These are phyloP conservation scores for Lates japonicus DNA, from an alignment of 2,797 vertebrate species.

Conservation along the genomic window DNA sequence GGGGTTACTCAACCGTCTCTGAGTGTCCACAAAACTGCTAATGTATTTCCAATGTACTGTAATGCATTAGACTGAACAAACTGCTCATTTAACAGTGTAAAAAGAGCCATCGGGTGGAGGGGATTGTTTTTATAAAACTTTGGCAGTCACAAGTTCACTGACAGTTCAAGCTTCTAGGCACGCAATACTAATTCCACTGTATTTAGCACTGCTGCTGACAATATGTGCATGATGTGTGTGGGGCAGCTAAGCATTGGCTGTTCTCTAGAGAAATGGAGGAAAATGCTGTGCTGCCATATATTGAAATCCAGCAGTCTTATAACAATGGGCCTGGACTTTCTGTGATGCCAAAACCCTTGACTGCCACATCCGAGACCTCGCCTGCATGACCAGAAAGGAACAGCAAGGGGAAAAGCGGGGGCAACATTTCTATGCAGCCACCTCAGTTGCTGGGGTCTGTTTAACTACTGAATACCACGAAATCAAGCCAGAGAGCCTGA, in stretches of 20 bases:
- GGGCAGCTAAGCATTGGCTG: slow-evolving; percentile 32
- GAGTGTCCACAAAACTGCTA: background rate
- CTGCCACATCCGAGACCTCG: slow-evolving; percentile 11
- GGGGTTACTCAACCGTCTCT: background rate
- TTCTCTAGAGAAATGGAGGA: slow-evolving; percentile 37
- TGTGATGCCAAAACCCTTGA: slow-evolving; percentile 44
- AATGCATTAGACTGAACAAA: background rate
- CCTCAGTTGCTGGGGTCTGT: slow-evolving; percentile 14
- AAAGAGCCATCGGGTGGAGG: background rate
- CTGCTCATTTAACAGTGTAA: background rate
- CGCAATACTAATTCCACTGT: slow-evolving; percentile 59
- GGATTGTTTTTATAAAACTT: slow-evolving; percentile 30
- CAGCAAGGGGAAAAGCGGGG: background rate
- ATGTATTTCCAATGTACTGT: background rate
- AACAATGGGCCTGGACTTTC: slow-evolving; percentile 63
- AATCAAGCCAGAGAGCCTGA: slow-evolving; percentile 40
- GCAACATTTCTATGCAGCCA: slow-evolving; percentile 6
- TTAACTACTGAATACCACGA: slow-evolving; percentile 45
- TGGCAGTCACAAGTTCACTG: slow-evolving; percentile 41
- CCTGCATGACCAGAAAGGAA: slow-evolving; percentile 30
- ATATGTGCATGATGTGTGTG: slow-evolving; percentile 11
- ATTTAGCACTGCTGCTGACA: slow-evolving; percentile 48
- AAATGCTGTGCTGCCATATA: slow-evolving; percentile 41
- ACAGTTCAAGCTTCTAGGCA: too few relatives aligned
- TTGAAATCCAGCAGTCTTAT: too few relatives aligned